Conservation (phyloP, 2,888 invertebrate species). For the Labia minor region DNA sequence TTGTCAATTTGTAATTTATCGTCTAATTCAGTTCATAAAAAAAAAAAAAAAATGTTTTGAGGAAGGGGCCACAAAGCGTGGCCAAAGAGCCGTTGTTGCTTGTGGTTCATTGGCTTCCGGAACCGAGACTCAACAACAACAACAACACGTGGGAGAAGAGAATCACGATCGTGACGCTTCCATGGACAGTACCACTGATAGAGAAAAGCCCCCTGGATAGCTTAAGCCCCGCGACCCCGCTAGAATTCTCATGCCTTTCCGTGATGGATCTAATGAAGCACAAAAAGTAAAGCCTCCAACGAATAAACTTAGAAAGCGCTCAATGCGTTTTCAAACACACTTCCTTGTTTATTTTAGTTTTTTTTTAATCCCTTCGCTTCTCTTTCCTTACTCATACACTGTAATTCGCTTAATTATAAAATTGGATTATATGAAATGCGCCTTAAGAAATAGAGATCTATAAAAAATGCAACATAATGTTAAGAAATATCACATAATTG, state of each 20-base stretch:
- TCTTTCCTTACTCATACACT: background rate
- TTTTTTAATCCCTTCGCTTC: too few relatives aligned
- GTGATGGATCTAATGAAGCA: background rate
- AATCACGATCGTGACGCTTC: background rate
- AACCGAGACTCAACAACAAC: background rate
- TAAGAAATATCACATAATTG: too few relatives aligned
- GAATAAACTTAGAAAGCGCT: background rate
- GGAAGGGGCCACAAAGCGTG: background rate
- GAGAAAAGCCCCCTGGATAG: background rate
- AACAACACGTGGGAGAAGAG: conserved; percentile 5
- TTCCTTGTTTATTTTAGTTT: background rate
- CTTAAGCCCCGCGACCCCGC: too few relatives aligned
- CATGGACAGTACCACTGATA: background rate
- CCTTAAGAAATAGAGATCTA: too few relatives aligned
- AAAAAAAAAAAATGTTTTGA: background rate
- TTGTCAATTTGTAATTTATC: too few relatives aligned
- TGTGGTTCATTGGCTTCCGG: conserved; percentile 1
- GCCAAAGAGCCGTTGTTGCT: conserved; percentile 4
- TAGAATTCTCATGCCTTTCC: background rate
- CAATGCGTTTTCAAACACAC: background rate
- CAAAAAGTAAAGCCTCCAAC: background rate
- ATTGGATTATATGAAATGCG: background rate
- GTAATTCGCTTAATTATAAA: background rate
- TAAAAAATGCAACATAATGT: too few relatives aligned
- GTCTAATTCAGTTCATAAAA: too few relatives aligned